Base-by-base conservation (phyloP, 2,113 vertebrate species). In the Potamarius usumacintae region DNA sequence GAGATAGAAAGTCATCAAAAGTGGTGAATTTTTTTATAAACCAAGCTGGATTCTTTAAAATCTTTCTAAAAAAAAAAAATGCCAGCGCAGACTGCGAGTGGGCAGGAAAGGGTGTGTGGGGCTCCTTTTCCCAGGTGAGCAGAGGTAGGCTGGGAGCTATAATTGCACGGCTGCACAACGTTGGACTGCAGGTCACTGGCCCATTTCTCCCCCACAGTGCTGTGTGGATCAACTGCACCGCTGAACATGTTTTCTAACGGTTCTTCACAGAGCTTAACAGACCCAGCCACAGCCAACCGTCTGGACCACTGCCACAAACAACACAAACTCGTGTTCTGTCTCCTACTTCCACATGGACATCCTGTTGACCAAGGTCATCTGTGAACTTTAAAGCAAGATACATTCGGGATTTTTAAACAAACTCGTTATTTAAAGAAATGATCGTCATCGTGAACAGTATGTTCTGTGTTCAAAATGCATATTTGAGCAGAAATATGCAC, bases 91-190 rank as follows among this genome's bases (percentile, higher is more conserved):
- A 57, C 74, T 85, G 57, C 0, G 82, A 87, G 82, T 77, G 91
- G 71, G 90, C 11, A 83, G 52, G 42, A 52, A 52, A 89, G 91
- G 92, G 90, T 91, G 79, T 85, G 87, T 90, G 93, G 90, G 88
- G 88, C 80, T 67, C 62, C 22, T 25, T 85, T 81, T 94, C 94
- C 93, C 94, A 85, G 65, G 92, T 91, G 96, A 95, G 93, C 94
- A 88, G 95, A 94, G 93, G 92, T 93, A 93, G 92, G 96, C 94
- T 94, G 94, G 94, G 62, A 95, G 94, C 95, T 97, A 97, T 97
- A 97, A 98, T 97, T 97, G 97, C 96, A 96, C 97, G 96, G 95
- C 93, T 95, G 94, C 94, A 92, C 94, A 94, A 95, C 93, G 85
- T 93, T 95, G 94, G 95, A 30, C 63, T 77, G 93, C 93, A 95